Percentiles rank a stretch among this genome's conserved stretches.
phyloP scores from a whole-genome alignment of 2,113 vertebrate species.

The Sinocyclocheilus maitianheensis region DNA sequence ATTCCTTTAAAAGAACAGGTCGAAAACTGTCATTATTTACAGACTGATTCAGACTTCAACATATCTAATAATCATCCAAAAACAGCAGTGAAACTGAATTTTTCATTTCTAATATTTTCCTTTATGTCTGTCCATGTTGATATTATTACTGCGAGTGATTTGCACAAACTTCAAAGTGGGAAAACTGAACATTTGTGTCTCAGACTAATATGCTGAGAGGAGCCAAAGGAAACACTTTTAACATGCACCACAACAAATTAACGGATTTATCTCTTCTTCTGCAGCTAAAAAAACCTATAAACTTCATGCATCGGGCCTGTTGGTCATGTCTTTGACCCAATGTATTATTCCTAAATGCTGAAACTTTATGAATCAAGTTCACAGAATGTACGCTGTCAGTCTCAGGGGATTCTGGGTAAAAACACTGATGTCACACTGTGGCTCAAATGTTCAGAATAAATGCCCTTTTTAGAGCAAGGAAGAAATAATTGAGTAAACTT shows the following conservation, averaged over 20 bases:
- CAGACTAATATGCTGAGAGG: background rate
- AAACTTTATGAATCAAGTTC: background rate
- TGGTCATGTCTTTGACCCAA: background rate
- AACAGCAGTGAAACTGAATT: background rate
- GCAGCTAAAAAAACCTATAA: background rate
- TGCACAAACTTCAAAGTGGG: background rate
- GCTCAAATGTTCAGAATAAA: background rate
- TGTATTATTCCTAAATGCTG: background rate
- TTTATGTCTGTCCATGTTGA: background rate
- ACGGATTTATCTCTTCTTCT: background rate
- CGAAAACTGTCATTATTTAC: background rate
- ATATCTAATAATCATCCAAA: background rate
- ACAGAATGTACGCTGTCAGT: background rate
- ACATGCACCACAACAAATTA: background rate
- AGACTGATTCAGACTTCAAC: background rate
- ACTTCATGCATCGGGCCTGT: background rate
- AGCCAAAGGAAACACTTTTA: background rate
- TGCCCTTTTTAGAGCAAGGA: background rate
- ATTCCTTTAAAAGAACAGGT: too few relatives aligned
- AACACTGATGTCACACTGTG: too few relatives aligned
- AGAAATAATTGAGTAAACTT: background rate
- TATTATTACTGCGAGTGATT: background rate
- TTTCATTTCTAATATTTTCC: background rate
- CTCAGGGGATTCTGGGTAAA: too few relatives aligned
- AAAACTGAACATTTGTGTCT: background rate